Base-by-base conservation (phyloP, 2,113 vertebrate species). In the Montifringilla adamsi region DNA sequence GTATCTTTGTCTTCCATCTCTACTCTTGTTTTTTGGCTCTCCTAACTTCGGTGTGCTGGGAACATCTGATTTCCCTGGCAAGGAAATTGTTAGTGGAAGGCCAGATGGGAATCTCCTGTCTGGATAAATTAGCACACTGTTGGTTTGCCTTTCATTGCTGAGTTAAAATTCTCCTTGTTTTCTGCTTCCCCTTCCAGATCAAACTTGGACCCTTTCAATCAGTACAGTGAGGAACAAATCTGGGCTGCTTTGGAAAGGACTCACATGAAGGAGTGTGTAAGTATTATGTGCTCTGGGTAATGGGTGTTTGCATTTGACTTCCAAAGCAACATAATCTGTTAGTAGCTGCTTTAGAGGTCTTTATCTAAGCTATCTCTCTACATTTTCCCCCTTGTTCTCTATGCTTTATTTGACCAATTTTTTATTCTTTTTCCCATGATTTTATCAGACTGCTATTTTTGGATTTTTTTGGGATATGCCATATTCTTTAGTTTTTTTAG, bases 241-340 rank as follows among this genome's bases (percentile, higher is more conserved):
- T 99, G 99, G 99, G 98, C 99, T 68, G 98, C 99, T 73, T 96
- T 99, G 89, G 98, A 99, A 83, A 98, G 98, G 94, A 99, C 99
- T 27, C 99, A 99, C 96, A 99, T 99, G 99, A 99, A 99, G 96
- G 99, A 99, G 81, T 99, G 98, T 98, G 99, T 99, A 98, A 99
- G 99, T 99, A 58, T 74, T 35, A 24, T 10, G 13, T 60, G 35
- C 28, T 18, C 30, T 62, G 0, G 30, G 47, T 84, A 27, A 73
- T 78, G 22, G 1, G 7, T 21, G 31, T 63, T 81, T 80, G 52
- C 35, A 15, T 52, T 84, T 93, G 41, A 15, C 23, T 89, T 89
- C 26, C 19, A 52, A 64, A 80, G 21, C 15, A 20, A 13, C 10
- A 0, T 35, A 2, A 53, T 80, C 43, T 67, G 6, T 84, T 62